phyloP scores from a whole-genome alignment of 1,140 invertebrate species.

The Thaumatotibia leucotreta region DNA sequence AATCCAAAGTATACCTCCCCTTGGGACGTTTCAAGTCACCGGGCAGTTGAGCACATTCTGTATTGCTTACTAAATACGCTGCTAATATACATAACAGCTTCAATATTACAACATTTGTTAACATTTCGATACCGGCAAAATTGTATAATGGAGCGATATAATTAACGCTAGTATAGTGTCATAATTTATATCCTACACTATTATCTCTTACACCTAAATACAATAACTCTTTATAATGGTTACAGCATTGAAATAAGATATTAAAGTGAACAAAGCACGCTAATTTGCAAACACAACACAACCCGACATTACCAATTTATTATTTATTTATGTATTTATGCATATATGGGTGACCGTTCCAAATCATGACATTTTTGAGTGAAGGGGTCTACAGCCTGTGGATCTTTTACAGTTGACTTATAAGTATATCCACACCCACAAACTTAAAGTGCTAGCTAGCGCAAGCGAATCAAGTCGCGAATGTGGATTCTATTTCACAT shows the following conservation, averaged over 20 bases:
- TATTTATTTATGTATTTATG: background rate
- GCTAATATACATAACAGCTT: slow-evolving; percentile 28
- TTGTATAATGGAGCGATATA: background rate
- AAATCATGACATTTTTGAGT: background rate
- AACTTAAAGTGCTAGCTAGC: too few species aligned
- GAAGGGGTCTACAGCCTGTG: too few species aligned
- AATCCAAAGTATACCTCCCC: slow-evolving; percentile 46
- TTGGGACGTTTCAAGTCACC: slow-evolving; percentile 35
- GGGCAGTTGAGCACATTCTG: slow-evolving; percentile 31
- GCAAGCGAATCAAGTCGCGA: too few species aligned
- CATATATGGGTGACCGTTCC: background rate
- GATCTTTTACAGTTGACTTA: too few species aligned
- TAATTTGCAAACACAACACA: background rate
- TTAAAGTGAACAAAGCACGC: background rate
- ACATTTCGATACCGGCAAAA: slow-evolving; percentile 30
- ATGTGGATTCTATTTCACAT: too few species aligned
- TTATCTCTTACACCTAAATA: background rate
- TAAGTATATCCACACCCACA: too few species aligned
- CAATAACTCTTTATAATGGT: background rate
- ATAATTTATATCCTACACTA: background rate
- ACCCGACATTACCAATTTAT: background rate
- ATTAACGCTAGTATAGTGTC: background rate
- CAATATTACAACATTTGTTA: slow-evolving; percentile 23
- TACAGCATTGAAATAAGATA: slow-evolving; percentile 3
- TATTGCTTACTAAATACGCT: slow-evolving; percentile 25